Evolutionary conservation across 2,113 vertebrate genomes (phyloP).

Genomic region (Myotis yumanensis): DNA sequence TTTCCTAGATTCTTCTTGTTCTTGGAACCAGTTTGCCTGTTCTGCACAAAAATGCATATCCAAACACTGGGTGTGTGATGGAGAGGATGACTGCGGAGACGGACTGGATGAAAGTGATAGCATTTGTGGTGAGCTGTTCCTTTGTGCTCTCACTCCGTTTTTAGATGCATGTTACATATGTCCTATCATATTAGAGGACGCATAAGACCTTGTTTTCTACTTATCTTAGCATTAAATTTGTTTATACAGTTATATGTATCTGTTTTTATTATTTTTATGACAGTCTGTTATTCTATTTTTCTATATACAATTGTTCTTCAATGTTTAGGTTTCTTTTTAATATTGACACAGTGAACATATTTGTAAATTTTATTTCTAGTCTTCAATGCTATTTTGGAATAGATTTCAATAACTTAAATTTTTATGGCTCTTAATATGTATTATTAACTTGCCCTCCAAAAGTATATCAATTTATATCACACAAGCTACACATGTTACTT

Average conservation of each 20-base stretch:
- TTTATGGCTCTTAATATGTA: not conserved
- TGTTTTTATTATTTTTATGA: conserved; percentile 10
- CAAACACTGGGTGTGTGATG: conserved; percentile 96
- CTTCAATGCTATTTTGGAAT: not conserved
- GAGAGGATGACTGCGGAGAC: conserved; percentile 96
- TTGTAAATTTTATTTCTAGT: not conserved
- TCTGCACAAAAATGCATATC: conserved; percentile 97
- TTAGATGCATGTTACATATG: not conserved
- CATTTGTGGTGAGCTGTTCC: conserved; percentile 89
- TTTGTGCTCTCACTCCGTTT: not conserved
- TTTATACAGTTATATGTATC: not conserved
- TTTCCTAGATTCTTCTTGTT: conserved; percentile 92
- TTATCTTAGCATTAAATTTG: not conserved
- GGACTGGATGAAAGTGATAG: conserved; percentile 93
- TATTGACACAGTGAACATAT: not conserved
- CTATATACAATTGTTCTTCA: not conserved
- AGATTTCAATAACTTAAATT: not conserved
- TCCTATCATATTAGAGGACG: not conserved
- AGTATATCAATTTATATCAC: not conserved
- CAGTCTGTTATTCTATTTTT: not conserved
- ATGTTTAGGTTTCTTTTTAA: not conserved
- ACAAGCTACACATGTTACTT: not conserved
- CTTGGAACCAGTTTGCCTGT: conserved; percentile 98
- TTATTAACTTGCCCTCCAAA: not conserved
- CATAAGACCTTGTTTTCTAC: not conserved